phyloP scores from a whole-genome alignment of 2,113 vertebrate species.

The Phaethornis superciliosus region DNA sequence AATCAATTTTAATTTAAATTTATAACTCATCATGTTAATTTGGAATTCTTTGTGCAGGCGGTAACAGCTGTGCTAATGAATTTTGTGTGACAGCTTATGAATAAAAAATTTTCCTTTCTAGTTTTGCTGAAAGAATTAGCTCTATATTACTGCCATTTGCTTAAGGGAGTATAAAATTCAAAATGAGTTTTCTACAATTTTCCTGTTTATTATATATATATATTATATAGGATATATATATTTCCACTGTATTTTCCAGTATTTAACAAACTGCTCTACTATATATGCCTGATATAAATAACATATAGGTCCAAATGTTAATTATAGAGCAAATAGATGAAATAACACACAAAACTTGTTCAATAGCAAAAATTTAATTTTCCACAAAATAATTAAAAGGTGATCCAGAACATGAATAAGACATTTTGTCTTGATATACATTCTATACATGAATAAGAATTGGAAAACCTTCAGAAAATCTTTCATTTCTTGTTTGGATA shows the following conservation, averaged over 20 bases:
- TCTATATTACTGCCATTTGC: background rate
- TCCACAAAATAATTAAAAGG: background rate
- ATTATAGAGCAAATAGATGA: background rate
- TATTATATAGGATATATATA: too few relatives aligned
- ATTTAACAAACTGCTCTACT: background rate
- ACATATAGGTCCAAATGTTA: background rate
- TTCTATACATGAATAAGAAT: background rate
- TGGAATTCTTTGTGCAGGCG: slow-evolving; percentile 59
- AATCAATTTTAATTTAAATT: slow-evolving; percentile 72
- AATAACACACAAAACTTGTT: background rate
- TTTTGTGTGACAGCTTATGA: slow-evolving; percentile 49
- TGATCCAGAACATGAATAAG: background rate
- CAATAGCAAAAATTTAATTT: background rate
- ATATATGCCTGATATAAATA: background rate
- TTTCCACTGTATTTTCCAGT: background rate
- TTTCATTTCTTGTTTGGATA: background rate
- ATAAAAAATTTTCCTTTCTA: slow-evolving; percentile 59
- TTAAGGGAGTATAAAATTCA: background rate
- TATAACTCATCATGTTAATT: slow-evolving; percentile 57
- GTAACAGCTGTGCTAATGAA: slow-evolving; percentile 69
- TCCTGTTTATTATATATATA: too few relatives aligned
- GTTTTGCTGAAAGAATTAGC: background rate
- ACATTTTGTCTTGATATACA: background rate
- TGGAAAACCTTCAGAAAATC: background rate
- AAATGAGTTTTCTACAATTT: background rate